These are phyloP conservation scores for Acrocephalus kingi DNA, from an alignment of 2,113 vertebrate species.

Conservation along the genomic window DNA sequence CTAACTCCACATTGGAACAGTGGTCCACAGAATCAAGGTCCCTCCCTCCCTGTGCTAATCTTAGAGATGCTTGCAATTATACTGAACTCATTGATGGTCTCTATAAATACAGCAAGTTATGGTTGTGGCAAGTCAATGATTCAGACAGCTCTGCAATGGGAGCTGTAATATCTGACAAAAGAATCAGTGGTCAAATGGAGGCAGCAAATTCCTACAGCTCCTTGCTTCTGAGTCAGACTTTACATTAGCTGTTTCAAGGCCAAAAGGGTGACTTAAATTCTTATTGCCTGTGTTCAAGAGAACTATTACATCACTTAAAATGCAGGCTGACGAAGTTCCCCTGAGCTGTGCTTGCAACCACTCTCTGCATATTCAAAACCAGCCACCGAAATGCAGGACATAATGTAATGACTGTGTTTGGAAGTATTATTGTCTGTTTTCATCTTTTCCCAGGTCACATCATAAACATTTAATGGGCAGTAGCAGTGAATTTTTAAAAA, in stretches of 20 bases:
- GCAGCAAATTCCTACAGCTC: background rate
- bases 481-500: background rate
- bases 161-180: background rate
- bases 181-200: background rate
- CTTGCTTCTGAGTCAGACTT: background rate
- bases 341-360: background rate
- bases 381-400: background rate
- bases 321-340: background rate
- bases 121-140: background rate
- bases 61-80: background rate
- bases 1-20: background rate
- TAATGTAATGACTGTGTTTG: background rate
- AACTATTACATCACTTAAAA: constrained; percentile 2
- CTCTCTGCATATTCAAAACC: background rate
- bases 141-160: background rate
- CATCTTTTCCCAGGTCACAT: background rate
- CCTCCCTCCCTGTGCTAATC: background rate
- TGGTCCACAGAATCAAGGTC: background rate
- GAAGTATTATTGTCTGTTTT: background rate
- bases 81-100: background rate
- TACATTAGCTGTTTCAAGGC: background rate
- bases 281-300: background rate
- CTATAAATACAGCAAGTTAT: background rate
- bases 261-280: background rate
- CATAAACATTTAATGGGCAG: background rate